Base-by-base conservation (phyloP, 2,888 invertebrate genomes). In the Tuta absoluta region DNA sequence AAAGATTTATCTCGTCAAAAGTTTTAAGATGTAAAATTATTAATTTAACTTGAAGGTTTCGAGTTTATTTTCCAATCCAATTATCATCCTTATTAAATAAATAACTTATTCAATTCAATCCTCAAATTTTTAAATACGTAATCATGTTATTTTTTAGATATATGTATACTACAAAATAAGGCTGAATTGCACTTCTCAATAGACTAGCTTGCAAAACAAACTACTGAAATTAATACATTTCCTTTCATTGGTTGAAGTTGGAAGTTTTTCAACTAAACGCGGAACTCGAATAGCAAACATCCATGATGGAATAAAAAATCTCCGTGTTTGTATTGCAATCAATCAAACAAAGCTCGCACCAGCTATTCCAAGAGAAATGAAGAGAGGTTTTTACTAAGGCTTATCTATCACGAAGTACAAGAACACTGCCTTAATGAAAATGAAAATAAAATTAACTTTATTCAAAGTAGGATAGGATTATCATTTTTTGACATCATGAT, bases 251-350 rank as follows among this genome's bases (percentile, higher is more conserved):
- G 28, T n/a, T 14, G 28, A 24, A 28, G 28, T 56, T n/a, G 4
- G 56, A 24, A 53, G 53, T 24, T 53, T 24, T 24, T 33, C 24
- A 80, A 81, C 76, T 80, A 79, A 76, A 81, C 61, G 53, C 19
- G 65, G 51, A 66, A 62, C 53, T 65, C 70, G 75, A 71, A 68
- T 72, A 68, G 81, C 78, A 86, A 87, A 86, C 81, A 87, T 71
- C 72, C 72, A 75, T 77, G 81, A 83, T 81, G 77, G 82, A 85
- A 83, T 84, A 84, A 87, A 87, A 87, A 85, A 84, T 76, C 75
- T 69, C 76, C 70, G 68, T 87, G 85, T 88, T 87, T 88, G 87
- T 82, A 80, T 85, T 84, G 86, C 89, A 88, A 89, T 90, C 89
- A 87, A 87, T 89, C 90, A 88, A 86, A 89, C 86, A 88, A 84